Evolutionary conservation across 1,140 invertebrate genomes (phyloP).

Genomic region (Trachymyrmex cornetzi): DNA sequence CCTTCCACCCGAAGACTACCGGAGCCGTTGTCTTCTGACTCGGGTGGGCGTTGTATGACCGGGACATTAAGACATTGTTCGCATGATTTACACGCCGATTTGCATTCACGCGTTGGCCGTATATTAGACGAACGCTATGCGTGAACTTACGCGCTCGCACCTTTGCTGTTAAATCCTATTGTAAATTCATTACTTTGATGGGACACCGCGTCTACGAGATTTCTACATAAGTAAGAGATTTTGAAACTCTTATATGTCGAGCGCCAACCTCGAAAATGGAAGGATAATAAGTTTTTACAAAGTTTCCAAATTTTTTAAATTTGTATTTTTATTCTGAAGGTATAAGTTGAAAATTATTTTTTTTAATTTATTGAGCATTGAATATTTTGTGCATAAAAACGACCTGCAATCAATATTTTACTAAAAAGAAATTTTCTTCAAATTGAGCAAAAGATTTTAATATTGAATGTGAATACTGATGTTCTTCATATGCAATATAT

Average conservation of each 20-base stretch:
- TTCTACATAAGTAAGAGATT: neutral
- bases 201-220: neutral
- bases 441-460: neutral
- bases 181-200: constrained; percentile 50
- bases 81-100: constrained; percentile 86
- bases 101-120: constrained; percentile 86
- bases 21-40: constrained; percentile 80
- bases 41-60: constrained; percentile 85
- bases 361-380: neutral
- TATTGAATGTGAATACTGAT: neutral
- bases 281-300: neutral
- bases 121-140: constrained; percentile 87
- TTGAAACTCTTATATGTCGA: neutral
- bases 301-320: neutral
- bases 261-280: neutral
- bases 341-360: neutral
- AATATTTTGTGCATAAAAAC: neutral
- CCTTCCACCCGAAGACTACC: constrained; percentile 71
- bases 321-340: neutral
- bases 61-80: constrained; percentile 88
- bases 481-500: too few species aligned
- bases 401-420: neutral
- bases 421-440: neutral
- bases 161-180: constrained; percentile 56
- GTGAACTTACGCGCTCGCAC: constrained; percentile 58